Base-by-base conservation (phyloP, 2,888 invertebrate species). In the Aspidiotus destructor region DNA sequence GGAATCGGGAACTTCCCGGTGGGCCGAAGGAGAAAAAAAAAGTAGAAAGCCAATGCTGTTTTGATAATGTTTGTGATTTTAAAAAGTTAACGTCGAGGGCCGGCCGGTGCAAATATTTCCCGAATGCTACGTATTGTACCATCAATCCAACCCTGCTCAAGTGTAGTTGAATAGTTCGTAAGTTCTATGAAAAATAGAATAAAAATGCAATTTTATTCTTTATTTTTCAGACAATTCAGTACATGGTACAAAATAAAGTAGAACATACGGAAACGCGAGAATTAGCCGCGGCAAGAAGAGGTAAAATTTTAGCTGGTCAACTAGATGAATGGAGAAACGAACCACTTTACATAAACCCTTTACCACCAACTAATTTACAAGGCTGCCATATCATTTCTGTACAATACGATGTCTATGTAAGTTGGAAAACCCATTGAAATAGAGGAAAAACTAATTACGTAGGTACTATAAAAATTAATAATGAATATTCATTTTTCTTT, bases 311-410 rank as follows among this genome's bases (percentile, higher is more conserved):
- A 17, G 85, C 89, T 1, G 89, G 89, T 54, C 88, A 85, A 73
- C 84, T 85, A 70, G 92, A 91, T 77, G 86, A 86, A 77, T 94
- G 93, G 91, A 84, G 87, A 71, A 88, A 87, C 76, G 92, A 93
- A 77, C 86, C 89, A 76, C 84, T 95, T 69, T 90, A 92, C 78
- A 92, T 96, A 72, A 95, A 95, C 71, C 94, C 95, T 41, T 80
- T 96, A 74, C 95, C 95, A 72, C 95, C 95, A 52, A 95, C 95
- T 71, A 92, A 93, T 81, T 82, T 96, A 69, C 84, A 93, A 74
- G 94, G 94, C 70, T 96, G 95, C 77, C 92, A 93, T 78, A 85
- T 96, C 74, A 95, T 96, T 75, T 86, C 89, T 76, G 91, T 96
- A 74, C 87, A 90, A 74, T 96, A 96, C 76, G 92, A 94, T 77